Percentiles rank a stretch among this genome's conserved stretches.
These are phyloP conservation scores for Trichogramma dendrolimi DNA, from an alignment of 2,888 invertebrate genomes.

Conservation along the genomic window DNA sequence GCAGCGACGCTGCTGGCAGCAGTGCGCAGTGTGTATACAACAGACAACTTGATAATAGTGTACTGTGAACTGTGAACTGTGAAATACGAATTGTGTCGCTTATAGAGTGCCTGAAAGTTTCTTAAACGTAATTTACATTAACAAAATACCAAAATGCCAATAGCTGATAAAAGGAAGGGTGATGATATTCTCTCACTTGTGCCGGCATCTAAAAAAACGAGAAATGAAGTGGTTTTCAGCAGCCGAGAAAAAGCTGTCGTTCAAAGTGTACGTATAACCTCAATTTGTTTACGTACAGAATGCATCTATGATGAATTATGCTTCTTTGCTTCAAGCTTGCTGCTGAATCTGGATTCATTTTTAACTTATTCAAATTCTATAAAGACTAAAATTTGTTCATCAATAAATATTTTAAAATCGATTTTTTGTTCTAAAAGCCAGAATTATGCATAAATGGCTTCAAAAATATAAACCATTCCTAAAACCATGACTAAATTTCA, in stretches of 20 bases:
- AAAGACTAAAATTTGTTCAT: neutral
- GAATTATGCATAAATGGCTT: neutral
- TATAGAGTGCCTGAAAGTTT: too few species aligned
- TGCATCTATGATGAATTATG: neutral
- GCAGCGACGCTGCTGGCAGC: too few species aligned
- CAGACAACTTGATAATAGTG: too few species aligned
- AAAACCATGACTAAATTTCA: too few species aligned
- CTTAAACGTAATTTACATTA: neutral
- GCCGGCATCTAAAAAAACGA: conserved; percentile 63
- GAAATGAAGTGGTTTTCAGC: conserved; percentile 69
- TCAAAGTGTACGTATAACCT: conserved; percentile 61
- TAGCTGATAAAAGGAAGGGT: conserved; percentile 48
- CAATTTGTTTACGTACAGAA: conserved; percentile 8
- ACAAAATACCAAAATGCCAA: conserved; percentile 40
- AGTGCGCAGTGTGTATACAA: too few species aligned
- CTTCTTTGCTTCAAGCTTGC: neutral
- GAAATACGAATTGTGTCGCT: too few species aligned
- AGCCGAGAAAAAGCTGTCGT: conserved; percentile 74
- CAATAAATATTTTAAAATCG: conserved; percentile 1
- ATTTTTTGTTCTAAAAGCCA: conserved; percentile 1
- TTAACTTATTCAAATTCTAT: neutral
- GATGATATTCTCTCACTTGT: conserved; percentile 49
- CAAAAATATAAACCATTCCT: neutral
- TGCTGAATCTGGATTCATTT: neutral
- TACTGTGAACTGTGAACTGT: too few species aligned